These are phyloP conservation scores for Chlorops oryzae DNA, from an alignment of 1,140 invertebrate species.

Conservation along the genomic window DNA sequence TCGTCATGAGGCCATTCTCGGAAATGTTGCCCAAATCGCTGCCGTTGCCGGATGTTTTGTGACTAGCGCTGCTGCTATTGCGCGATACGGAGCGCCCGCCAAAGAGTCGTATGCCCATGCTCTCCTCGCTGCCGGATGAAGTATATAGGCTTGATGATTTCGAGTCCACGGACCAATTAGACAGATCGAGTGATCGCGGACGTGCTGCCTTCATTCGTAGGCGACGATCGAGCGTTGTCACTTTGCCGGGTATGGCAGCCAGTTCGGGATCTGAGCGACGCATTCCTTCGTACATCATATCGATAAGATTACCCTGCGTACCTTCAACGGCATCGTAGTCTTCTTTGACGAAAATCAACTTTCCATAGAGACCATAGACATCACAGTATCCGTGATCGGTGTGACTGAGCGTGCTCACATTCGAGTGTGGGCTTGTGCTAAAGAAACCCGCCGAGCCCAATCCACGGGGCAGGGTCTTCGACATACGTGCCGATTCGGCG, in stretches of 20 bases:
- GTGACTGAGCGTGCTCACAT: slow-evolving; percentile 54
- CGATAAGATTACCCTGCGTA: slow-evolving; percentile 54
- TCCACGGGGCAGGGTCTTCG: slow-evolving; percentile 71
- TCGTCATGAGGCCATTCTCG: slow-evolving; percentile 44
- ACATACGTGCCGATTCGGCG: slow-evolving; percentile 57
- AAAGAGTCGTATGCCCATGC: slow-evolving; percentile 58
- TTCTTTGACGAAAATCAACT: slow-evolving; percentile 77
- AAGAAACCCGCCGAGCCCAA: slow-evolving; percentile 51
- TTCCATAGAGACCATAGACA: slow-evolving; percentile 83
- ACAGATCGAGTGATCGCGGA: slow-evolving; percentile 74
- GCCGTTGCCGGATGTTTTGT: slow-evolving; percentile 52
- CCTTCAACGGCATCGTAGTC: slow-evolving; percentile 76
- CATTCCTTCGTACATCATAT: slow-evolving; percentile 67
- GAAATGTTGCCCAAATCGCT: slow-evolving; percentile 48
- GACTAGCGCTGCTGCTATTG: slow-evolving; percentile 65
- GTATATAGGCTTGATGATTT: slow-evolving; percentile 74
- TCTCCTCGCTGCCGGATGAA: slow-evolving; percentile 75
- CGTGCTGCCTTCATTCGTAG: slow-evolving; percentile 72
- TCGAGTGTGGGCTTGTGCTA: slow-evolving; percentile 51
- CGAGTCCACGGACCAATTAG: slow-evolving; percentile 83
- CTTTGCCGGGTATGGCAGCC: slow-evolving; percentile 70
- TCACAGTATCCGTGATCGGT: slow-evolving; percentile 64
- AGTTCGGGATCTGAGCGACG: slow-evolving; percentile 75
- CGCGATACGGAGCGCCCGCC: slow-evolving; percentile 56
- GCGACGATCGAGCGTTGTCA: slow-evolving; percentile 70